Percentiles rank a stretch among this genome's conserved stretches.
phyloP scores from a whole-genome alignment of 2,888 invertebrate species.

The Sturmia bella region DNA sequence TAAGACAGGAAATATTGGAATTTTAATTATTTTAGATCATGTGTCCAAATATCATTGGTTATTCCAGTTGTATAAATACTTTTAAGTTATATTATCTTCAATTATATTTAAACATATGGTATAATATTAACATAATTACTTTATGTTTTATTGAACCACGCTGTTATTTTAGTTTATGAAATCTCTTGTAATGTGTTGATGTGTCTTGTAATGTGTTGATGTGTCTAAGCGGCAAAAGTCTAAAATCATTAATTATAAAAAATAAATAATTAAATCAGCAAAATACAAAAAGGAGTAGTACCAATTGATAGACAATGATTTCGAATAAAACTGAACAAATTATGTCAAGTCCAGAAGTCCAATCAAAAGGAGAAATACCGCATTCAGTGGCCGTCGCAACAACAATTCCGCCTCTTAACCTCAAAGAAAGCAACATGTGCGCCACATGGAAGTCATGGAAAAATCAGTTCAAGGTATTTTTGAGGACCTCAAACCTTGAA shows the following conservation, averaged over 20 bases:
- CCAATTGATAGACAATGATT: not conserved
- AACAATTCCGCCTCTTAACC: constrained; percentile 51
- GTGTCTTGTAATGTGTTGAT: no score
- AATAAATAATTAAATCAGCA: no score
- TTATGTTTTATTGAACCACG: constrained; percentile 1
- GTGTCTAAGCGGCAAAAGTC: no score
- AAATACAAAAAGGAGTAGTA: no score
- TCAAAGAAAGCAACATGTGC: constrained; percentile 53
- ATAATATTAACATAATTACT: not conserved
- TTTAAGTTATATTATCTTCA: not conserved
- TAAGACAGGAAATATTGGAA: constrained; percentile 16
- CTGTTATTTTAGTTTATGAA: constrained; percentile 17
- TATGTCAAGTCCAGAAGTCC: not conserved
- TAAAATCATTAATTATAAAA: no score
- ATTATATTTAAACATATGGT: no score
- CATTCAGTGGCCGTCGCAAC: constrained; percentile 8
- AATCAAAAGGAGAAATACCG: constrained; percentile 21
- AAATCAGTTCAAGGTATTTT: constrained; percentile 65
- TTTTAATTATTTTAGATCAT: constrained; percentile 17
- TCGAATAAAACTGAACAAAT: not conserved
- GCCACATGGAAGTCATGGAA: constrained; percentile 64
- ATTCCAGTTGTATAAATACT: constrained; percentile 17
- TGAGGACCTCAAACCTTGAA: constrained; percentile 63
- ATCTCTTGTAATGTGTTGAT: no score
- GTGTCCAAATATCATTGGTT: constrained; percentile 32